Percentiles rank a stretch among this genome's conserved stretches.
These are phyloP conservation scores for Spicauda simplicius DNA, from an alignment of 2,888 invertebrate species.

Conservation along the genomic window DNA sequence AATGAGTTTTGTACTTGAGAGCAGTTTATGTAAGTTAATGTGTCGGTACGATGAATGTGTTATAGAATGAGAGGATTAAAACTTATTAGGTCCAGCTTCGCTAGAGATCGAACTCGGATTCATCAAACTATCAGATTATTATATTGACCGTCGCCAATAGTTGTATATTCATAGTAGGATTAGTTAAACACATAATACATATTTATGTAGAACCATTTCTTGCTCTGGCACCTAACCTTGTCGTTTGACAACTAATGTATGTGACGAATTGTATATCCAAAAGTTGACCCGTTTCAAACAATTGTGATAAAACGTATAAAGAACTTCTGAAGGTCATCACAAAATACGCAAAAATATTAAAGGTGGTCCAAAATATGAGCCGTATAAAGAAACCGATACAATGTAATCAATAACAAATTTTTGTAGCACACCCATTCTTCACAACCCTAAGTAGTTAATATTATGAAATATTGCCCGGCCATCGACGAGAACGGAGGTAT, in stretches of 20 bases:
- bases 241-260: too few relatives aligned
- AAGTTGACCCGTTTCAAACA: background rate
- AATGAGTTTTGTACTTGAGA: too few relatives aligned
- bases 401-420: conserved; percentile 70
- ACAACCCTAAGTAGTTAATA: conserved; percentile 76
- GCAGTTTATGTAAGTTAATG: too few relatives aligned
- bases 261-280: background rate
- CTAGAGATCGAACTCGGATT: too few relatives aligned
- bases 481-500: conserved; percentile 59
- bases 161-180: too few relatives aligned
- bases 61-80: too few relatives aligned
- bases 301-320: background rate
- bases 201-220: too few relatives aligned
- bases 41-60: too few relatives aligned
- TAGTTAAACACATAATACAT: background rate
- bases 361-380: conserved; percentile 46
- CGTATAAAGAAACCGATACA: conserved; percentile 56
- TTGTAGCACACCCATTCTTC: conserved; percentile 75
- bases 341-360: conserved; percentile 40
- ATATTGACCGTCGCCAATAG: too few relatives aligned
- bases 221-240: background rate
- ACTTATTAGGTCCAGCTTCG: too few relatives aligned
- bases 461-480: conserved; percentile 77
- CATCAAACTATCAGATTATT: too few relatives aligned
- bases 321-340: background rate